These are phyloP conservation scores for Eilema sororculum DNA, from an alignment of 2,888 invertebrate genomes.

Conservation along the genomic window DNA sequence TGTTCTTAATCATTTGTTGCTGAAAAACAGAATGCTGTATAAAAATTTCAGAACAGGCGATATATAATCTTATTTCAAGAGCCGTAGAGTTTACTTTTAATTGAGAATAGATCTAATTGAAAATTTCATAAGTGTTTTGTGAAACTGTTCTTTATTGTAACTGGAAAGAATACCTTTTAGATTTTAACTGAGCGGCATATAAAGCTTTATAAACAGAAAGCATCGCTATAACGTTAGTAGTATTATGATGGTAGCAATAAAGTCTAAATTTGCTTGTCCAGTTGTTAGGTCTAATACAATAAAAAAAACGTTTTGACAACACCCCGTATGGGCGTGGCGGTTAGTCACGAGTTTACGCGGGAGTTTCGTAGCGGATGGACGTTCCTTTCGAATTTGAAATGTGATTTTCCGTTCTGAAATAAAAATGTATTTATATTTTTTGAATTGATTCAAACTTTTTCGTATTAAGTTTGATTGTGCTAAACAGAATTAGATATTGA, in stretches of 20 bases:
- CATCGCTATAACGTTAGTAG: conserved; percentile 63
- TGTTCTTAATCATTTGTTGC: conserved; percentile 68
- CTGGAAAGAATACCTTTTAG: conserved; percentile 18
- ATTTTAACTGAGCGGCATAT: not conserved
- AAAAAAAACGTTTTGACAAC: conserved; percentile 80
- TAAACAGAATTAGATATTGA: not conserved
- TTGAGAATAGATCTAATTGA: conserved; percentile 7
- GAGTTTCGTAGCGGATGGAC: conserved; percentile 65
- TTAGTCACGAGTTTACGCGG: conserved; percentile 64
- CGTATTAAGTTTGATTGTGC: not conserved
- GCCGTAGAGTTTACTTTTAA: conserved; percentile 38
- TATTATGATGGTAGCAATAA: conserved; percentile 73
- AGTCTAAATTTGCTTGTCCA: conserved; percentile 77
- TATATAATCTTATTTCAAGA: not conserved
- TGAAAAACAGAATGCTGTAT: conserved; percentile 43
- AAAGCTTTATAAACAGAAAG: conserved; percentile 41
- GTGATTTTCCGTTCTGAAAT: conserved; percentile 24
- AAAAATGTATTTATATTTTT: conserved; percentile 8
- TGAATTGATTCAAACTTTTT: not conserved
- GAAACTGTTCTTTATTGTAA: conserved; percentile 22
- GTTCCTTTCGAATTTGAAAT: conserved; percentile 47
- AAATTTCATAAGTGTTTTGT: not conserved
- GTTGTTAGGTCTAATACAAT: conserved; percentile 71
- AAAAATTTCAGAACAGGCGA: not conserved
- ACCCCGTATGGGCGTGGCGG: conserved; percentile 83